phyloP scores from a whole-genome alignment of 37 sponge, comb jelly and placozoan species.

The Amphimedon queenslandica region DNA sequence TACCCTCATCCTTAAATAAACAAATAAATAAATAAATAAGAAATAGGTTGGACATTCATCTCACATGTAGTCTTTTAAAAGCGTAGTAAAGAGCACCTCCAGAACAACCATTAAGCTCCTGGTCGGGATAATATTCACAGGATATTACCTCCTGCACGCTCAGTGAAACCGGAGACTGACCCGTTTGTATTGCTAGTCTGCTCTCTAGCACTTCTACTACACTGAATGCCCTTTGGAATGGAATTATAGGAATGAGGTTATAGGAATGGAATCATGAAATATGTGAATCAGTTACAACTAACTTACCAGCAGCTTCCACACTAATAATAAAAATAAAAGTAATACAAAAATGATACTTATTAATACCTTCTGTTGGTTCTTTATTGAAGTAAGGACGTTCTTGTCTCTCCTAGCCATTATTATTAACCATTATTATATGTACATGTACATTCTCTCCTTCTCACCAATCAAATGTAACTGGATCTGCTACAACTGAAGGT shows the following conservation, averaged over 20 bases:
- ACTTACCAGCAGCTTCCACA: slow-evolving; percentile 90
- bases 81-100: slow-evolving; percentile 50
- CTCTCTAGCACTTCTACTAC: slow-evolving; percentile 77
- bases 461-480: slow-evolving; percentile 37
- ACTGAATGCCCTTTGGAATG: slow-evolving; percentile 72
- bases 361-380: slow-evolving; percentile 43
- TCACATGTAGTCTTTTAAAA: slow-evolving; percentile 21
- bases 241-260: too few species aligned
- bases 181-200: slow-evolving; percentile 32
- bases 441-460: not conserved
- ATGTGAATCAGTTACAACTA: not conserved
- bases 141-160: slow-evolving; percentile 84
- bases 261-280: not conserved
- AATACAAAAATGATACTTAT: not conserved
- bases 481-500: too few species aligned
- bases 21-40: too few species aligned
- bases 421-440: too few species aligned
- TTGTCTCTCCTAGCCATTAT: slow-evolving; percentile 30
- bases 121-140: slow-evolving; percentile 33
- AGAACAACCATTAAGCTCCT: slow-evolving; percentile 46
- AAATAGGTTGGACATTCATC: too few species aligned
- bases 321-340: slow-evolving; percentile 17
- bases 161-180: slow-evolving; percentile 2
- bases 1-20: not conserved
- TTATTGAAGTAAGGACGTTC: slow-evolving; percentile 31